Conservation (phyloP, 2,113 vertebrate genomes). For the Dunckerocampus dactyliophorus region DNA sequence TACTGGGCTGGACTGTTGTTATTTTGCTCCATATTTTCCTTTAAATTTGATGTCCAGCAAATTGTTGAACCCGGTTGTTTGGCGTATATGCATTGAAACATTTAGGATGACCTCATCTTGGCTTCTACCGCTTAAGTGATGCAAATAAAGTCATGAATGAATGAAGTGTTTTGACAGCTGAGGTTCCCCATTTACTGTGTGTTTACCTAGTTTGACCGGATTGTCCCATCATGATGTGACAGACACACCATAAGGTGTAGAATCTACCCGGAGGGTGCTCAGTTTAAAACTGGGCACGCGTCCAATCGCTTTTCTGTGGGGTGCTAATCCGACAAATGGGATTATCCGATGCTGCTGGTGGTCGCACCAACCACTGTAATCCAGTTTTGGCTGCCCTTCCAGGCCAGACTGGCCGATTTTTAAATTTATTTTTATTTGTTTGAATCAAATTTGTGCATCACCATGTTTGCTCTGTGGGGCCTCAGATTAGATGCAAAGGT, state of each 20-base stretch:
- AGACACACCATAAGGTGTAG: background rate
- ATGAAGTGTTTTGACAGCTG: no score
- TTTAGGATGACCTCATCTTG: no score
- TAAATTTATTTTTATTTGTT: conserved; percentile 9
- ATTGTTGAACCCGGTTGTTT: no score
- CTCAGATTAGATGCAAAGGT: conserved; percentile 22
- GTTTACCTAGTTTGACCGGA: background rate
- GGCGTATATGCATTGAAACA: no score
- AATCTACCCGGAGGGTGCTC: no score
- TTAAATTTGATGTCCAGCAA: no score
- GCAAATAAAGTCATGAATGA: no score
- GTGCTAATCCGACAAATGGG: conserved; percentile 39
- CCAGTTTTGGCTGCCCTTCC: conserved; percentile 35
- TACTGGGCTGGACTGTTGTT: no score
- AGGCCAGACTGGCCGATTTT: conserved; percentile 11
- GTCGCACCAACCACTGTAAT: conserved; percentile 37
- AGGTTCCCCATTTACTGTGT: no score
- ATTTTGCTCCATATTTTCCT: no score
- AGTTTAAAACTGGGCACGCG: background rate
- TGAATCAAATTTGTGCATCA: background rate
- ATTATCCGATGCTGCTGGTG: conserved; percentile 49
- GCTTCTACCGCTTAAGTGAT: no score
- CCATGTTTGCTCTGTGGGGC: conserved; percentile 14
- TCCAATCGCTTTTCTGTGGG: conserved; percentile 7
- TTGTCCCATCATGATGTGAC: background rate